Conservation (phyloP, 1,140 invertebrate species). For the Ips typographus region DNA sequence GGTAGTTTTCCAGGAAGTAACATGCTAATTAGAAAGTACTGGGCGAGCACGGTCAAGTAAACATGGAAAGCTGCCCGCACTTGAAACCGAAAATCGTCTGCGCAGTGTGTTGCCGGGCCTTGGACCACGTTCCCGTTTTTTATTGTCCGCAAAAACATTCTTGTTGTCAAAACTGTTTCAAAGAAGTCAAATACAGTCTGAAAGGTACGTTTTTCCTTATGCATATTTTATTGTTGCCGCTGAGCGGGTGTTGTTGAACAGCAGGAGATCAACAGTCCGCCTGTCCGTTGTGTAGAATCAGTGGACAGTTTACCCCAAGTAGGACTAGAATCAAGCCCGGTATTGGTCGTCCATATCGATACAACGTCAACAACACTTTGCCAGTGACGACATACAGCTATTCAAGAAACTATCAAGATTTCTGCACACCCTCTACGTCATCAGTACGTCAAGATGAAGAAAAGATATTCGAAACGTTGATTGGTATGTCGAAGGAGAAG, state of each 20-base stretch:
- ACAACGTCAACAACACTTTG: conserved; percentile 26
- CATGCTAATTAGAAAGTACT: conserved; percentile 8
- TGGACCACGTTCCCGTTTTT: conserved; percentile 26
- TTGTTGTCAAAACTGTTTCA: conserved; percentile 32
- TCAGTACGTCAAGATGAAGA: conserved; percentile 31
- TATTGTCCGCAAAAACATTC: conserved; percentile 31
- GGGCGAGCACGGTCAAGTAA: conserved; percentile 6
- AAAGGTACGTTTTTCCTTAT: conserved; percentile 19
- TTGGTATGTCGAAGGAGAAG: conserved; percentile 22
- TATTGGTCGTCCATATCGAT: conserved; percentile 43
- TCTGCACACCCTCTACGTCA: conserved; percentile 18
- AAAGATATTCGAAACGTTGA: conserved; percentile 30
- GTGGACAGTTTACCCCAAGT: conserved; percentile 19
- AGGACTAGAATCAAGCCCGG: conserved; percentile 43
- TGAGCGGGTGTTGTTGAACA: background rate
- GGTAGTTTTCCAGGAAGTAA: conserved; percentile 21
- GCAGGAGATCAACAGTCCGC: conserved; percentile 11
- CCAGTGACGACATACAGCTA: conserved; percentile 17
- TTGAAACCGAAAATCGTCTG: conserved; percentile 23
- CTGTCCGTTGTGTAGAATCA: conserved; percentile 27
- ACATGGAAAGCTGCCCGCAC: conserved; percentile 17
- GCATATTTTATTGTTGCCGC: conserved; percentile 1
- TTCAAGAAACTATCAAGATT: conserved; percentile 21
- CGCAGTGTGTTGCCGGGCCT: conserved; percentile 21
- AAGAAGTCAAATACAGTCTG: conserved; percentile 17